Percentiles rank a stretch among this genome's conserved stretches.
These are phyloP conservation scores for Rhabdomys dilectus DNA, from an alignment of 2,113 vertebrate species.

Conservation along the genomic window DNA sequence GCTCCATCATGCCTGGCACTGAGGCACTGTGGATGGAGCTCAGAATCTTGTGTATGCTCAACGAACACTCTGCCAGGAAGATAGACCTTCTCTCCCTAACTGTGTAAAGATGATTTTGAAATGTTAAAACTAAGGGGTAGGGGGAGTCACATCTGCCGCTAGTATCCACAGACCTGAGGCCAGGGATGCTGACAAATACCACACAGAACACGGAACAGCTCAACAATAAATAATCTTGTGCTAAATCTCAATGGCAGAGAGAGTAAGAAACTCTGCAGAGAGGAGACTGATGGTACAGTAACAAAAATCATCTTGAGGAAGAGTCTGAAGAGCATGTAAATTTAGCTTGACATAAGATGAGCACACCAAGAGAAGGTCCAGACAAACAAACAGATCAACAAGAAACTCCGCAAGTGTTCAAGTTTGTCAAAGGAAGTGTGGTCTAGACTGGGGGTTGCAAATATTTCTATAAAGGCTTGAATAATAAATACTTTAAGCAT, in stretches of 20 bases:
- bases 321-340: background rate
- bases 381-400: background rate
- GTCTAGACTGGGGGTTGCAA: background rate
- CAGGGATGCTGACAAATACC: background rate
- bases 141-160: background rate
- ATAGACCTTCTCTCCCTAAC: background rate
- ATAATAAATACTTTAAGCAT: background rate
- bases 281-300: background rate
- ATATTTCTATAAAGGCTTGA: background rate
- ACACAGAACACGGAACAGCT: background rate
- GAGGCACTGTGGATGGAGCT: too few relatives aligned
- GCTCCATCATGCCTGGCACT: background rate
- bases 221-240: background rate
- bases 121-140: background rate
- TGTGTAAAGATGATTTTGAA: background rate
- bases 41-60: background rate
- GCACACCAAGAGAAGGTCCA: background rate
- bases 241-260: background rate
- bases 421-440: background rate
- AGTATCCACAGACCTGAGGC: background rate
- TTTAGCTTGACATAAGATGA: background rate
- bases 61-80: background rate
- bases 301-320: background rate
- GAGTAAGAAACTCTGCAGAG: background rate
- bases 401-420: background rate